Evolutionary conservation across 2,888 invertebrate species (phyloP), one percentile per base, ranked within the genome.

Genomic region (Ptychoptera contaminata): DNA sequence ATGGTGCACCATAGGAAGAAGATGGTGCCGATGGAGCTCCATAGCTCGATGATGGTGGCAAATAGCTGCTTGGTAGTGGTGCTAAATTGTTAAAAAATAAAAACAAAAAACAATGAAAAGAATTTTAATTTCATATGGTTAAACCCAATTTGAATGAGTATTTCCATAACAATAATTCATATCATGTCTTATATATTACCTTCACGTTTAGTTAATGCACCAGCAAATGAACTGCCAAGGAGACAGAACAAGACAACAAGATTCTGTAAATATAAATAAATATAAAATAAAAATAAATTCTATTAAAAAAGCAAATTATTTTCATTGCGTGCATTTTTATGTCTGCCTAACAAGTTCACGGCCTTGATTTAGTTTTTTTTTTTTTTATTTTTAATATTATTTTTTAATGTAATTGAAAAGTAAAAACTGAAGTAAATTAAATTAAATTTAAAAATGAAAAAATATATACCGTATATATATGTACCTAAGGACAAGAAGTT

Each of bases 1-100:
- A 48, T 7, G 67, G 65, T 12, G 67, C 65, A 16, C 65, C 65
- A 46, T 65, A 65, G 29, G 53, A 52, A 1, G 60, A 52, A 14
- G 59, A 59, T 8, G 57, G 59, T 3, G 47, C 41, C 7, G 58
- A 52, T 48, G 64, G 62, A 10, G 63, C 61, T 29, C 63, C 63
- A 43, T 58, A 57, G 16, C 49, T 52, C 8, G 54, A 51, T 8
- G 51, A 48, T 1, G 69, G 67, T 39, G 64, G 58, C 42, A 53
- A 45, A 42, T 64, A 65, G 30, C 49, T 54, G 38, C 55, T 63
- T 16, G 58, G 47, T 16, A 63, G 56, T 35, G 66, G 67, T 37
- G 65, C 59, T 55, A 62, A 5, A 23, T 23, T 23, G 23, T 23
- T 7, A 23, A 23, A 48, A 39, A 32, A 23, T 15, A 50, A 42